Base-by-base conservation (phyloP, 2,888 invertebrate genomes). In the Celastrina argiolus region DNA sequence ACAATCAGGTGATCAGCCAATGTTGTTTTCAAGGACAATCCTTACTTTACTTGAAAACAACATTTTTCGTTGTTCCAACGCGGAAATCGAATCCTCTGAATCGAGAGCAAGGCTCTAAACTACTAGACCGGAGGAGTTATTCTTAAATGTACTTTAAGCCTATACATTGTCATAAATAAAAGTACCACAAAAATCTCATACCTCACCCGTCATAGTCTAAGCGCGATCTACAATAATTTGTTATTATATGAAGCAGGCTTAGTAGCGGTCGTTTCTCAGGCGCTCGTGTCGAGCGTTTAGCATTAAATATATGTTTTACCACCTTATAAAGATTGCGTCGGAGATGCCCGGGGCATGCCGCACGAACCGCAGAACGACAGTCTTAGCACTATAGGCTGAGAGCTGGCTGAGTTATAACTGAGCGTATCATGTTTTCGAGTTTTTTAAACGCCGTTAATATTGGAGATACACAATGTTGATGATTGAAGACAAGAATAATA, bases 261-360 rank as follows among this genome's bases (percentile, higher is more conserved):
- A 71, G 70, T 70, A 70, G 72, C 68, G 69, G 28, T 41, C 73
- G 77, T 80, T 82, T 80, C 82, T 77, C 81, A 78, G 74, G 75
- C 72, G 74, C 77, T 84, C 87, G 85, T 83, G 87, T 81, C 78
- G 77, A 80, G 76, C 82, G 80, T 84, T 88, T 88, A 89, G 83
- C 86, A 87, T 90, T 89, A 88, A 89, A 89, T 89, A 89, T 89
- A 89, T 89, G 90, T 90, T 90, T 90, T 89, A 91, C 88, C 90
- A 89, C 90, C 87, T 91, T 89, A 88, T 89, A 89, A 88, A 89
- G 89, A 89, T 88, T 82, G 86, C 81, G 87, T 80, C 77, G 75
- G 79, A 78, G 88, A 87, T 87, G 84, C 84, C 84, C 71, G 77
- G 78, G 82, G 87, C 87, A 80, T 78, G 82, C 81, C 68, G 87